Evolutionary conservation across 2,888 invertebrate genomes (phyloP), one percentile per base, ranked within the genome.

Genomic region (Spodoptera picta): DNA sequence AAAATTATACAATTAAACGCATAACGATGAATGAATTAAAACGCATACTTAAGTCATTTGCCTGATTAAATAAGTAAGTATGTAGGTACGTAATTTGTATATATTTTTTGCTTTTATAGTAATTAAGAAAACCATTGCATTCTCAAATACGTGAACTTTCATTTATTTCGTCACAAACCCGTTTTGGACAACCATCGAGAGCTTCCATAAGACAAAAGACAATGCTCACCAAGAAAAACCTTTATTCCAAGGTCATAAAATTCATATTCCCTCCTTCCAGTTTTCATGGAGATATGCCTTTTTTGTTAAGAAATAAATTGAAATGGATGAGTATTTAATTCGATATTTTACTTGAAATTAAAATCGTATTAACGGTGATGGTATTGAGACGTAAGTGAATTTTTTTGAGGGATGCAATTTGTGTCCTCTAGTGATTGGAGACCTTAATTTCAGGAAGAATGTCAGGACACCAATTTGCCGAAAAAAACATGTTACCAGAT

Each of bases 261-360:
- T 43, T 24, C 31, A 51, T 23, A 52, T 53, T 72, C n/a, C 48
- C 45, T 43, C 36, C 49, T 12, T 24, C 23, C 27, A 55, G 59
- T 52, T 19, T 19, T 19, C 19, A 1, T 19, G 19, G 10, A 64
- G 36, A 14, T 42, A 70, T 77, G 70, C 45, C 31, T 63, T 75
- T 75, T 77, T 81, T 79, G 77, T 77, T 72, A 74, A 71, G 79
- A 77, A 80, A 85, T 85, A 82, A 65, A 84, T 86, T 84, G 86
- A 69, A 88, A 90, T 86, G 88, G 87, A 89, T 88, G 90, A 81
- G 83, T 86, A 83, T 85, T 87, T 89, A 88, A 89, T 89, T 88
- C 85, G 82, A 85, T 85, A 87, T 86, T 88, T 88, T 83, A 80
- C 83, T 78, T 80, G 83, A 88, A 89, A 90, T 90, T 90, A 89